Conservation (phyloP, 2,797 vertebrate species). For the Malacoctenus gilli region DNA sequence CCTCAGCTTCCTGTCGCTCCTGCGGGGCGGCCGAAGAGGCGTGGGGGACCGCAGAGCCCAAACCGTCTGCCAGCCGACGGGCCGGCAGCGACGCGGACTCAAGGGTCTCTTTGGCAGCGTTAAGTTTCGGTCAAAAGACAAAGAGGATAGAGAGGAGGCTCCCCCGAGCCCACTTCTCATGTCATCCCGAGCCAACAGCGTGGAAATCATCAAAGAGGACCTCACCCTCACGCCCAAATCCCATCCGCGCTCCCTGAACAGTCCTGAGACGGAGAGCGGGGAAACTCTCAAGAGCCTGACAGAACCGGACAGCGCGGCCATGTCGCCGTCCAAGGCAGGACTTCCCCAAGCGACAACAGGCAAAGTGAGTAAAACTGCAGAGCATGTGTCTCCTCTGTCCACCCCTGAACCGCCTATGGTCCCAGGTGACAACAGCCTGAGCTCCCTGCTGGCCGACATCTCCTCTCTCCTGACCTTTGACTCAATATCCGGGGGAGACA, state of each 20-base stretch:
- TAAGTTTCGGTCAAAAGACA: slow-evolving; percentile 86
- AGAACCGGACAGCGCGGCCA: slow-evolving; percentile 52
- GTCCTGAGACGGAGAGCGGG: slow-evolving; percentile 48
- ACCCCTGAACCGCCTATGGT: slow-evolving; percentile 82
- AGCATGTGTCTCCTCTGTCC: slow-evolving; percentile 73
- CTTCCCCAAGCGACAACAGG: slow-evolving; percentile 28
- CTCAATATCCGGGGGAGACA: slow-evolving; percentile 94
- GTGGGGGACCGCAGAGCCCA: slow-evolving; percentile 79
- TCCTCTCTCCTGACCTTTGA: slow-evolving; percentile 98
- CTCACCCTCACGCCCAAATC: slow-evolving; percentile 79
- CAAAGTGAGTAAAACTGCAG: slow-evolving; percentile 50
- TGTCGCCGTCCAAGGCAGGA: slow-evolving; percentile 56
- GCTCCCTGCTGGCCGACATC: slow-evolving; percentile 95
- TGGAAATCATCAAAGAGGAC: slow-evolving; percentile 86
- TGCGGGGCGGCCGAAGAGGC: slow-evolving; percentile 84
- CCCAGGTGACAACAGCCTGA: slow-evolving; percentile 86
- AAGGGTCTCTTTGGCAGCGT: slow-evolving; percentile 90
- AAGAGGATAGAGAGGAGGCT: slow-evolving; percentile 80
- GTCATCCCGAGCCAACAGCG: slow-evolving; percentile 82
- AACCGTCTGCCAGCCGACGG: slow-evolving; percentile 83
- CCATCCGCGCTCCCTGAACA: slow-evolving; percentile 68
- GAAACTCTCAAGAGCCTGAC: slow-evolving; percentile 39
- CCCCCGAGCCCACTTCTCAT: slow-evolving; percentile 82
- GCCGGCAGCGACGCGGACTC: slow-evolving; percentile 88
- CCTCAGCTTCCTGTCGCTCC: slow-evolving; percentile 90